Evolutionary conservation across 1,140 invertebrate species (phyloP).

Genomic region (Eufriesea mexicana): DNA sequence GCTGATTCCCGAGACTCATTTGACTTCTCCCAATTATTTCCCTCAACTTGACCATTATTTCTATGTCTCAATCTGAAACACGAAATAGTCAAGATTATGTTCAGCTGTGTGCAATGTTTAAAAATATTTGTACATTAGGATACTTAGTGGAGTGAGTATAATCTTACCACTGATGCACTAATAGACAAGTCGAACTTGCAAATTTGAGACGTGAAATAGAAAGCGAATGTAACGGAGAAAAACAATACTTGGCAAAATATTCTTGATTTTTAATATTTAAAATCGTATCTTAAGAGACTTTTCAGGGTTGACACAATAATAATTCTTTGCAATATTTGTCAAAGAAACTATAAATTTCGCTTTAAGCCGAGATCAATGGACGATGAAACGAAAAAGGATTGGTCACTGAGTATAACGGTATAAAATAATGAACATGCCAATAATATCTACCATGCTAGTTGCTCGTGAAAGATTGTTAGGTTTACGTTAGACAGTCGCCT

Average conservation of each 20-base stretch:
- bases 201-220: neutral
- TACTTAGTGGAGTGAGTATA: neutral
- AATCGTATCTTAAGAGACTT: neutral
- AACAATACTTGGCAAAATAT: neutral
- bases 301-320: neutral
- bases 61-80: neutral
- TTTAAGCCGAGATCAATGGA: neutral
- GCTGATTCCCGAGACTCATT: neutral
- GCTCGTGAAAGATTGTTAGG: neutral
- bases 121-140: neutral
- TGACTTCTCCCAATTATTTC: no score
- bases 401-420: neutral
- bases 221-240: neutral
- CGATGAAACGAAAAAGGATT: constrained; percentile 1
- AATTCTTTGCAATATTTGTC: neutral
- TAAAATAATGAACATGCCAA: neutral
- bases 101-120: neutral
- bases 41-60: neutral
- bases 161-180: neutral
- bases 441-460: neutral
- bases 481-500: neutral
- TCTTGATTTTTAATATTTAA: neutral
- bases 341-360: neutral
- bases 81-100: neutral
- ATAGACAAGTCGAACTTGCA: neutral